Percentiles rank a stretch among this genome's conserved stretches.
phyloP scores from a whole-genome alignment of 2,113 vertebrate genomes.

The Struthio camelus region DNA sequence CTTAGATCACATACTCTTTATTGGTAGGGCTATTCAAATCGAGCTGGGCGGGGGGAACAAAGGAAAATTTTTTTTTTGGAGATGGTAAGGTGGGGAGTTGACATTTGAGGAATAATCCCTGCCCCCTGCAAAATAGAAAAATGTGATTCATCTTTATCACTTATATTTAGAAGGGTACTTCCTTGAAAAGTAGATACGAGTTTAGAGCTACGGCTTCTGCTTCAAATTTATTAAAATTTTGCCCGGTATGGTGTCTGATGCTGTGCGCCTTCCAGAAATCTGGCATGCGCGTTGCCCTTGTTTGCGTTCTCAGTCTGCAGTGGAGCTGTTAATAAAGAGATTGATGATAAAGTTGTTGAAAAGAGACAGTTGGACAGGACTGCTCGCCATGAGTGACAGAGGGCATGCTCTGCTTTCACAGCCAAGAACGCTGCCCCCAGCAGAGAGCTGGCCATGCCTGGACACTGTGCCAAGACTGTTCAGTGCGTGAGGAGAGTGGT shows the following conservation, averaged over 20 bases:
- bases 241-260: constrained; percentile 45
- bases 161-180: background rate
- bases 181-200: accelerated
- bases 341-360: constrained; percentile 93
- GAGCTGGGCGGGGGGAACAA: background rate
- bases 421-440: constrained; percentile 81
- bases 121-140: background rate
- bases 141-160: background rate
- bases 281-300: constrained; percentile 74
- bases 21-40: background rate
- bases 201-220: constrained; percentile 23
- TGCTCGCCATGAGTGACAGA: constrained; percentile 93
- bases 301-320: constrained; percentile 81
- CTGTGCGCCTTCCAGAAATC: constrained; percentile 70
- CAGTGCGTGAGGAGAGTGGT: constrained; percentile 32
- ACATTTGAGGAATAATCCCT: background rate
- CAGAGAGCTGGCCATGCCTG: constrained; percentile 74
- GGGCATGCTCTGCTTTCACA: constrained; percentile 87
- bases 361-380: constrained; percentile 97
- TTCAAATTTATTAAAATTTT: background rate
- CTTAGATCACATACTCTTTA: background rate
- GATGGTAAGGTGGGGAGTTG: background rate
- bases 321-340: constrained; percentile 97
- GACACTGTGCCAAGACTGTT: constrained; percentile 81
- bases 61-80: background rate